phyloP scores from a whole-genome alignment of 2,797 vertebrate species.

The Jordanella pulchra region DNA sequence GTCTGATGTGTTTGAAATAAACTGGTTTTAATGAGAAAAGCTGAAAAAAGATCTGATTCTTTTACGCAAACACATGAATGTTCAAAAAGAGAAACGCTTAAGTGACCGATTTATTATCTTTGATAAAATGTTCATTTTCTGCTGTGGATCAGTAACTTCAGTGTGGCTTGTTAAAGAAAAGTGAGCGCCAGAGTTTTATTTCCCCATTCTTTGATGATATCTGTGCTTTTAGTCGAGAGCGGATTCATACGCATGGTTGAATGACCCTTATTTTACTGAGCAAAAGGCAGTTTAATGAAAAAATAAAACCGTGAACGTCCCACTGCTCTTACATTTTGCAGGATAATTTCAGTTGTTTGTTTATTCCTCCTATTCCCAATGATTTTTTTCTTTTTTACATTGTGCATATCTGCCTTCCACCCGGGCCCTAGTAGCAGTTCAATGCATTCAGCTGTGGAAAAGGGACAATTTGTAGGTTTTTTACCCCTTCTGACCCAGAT shows the following conservation, averaged over 20 bases:
- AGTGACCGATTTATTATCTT: background rate
- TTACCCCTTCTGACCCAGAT: background rate
- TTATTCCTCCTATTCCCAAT: background rate
- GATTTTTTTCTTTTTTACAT: background rate
- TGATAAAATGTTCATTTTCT: background rate
- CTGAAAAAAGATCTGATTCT: background rate
- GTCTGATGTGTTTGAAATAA: background rate
- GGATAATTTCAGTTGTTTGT: background rate
- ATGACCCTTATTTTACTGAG: background rate
- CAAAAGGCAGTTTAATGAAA: background rate
- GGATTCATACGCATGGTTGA: background rate
- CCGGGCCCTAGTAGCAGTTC: background rate
- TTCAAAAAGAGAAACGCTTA: conserved; percentile 7
- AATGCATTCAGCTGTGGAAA: background rate
- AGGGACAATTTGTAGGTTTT: background rate
- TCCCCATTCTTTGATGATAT: background rate
- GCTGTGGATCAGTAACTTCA: background rate
- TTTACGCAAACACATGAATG: conserved; percentile 14
- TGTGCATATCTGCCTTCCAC: background rate
- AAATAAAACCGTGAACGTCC: background rate
- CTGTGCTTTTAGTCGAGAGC: background rate
- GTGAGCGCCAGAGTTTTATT: background rate
- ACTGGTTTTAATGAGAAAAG: background rate
- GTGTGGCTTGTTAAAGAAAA: background rate
- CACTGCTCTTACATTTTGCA: background rate